Percentiles rank a stretch among this genome's conserved stretches.
phyloP scores from a whole-genome alignment of 2,113 vertebrate species.

The Dolichallabes microphthalmus region DNA sequence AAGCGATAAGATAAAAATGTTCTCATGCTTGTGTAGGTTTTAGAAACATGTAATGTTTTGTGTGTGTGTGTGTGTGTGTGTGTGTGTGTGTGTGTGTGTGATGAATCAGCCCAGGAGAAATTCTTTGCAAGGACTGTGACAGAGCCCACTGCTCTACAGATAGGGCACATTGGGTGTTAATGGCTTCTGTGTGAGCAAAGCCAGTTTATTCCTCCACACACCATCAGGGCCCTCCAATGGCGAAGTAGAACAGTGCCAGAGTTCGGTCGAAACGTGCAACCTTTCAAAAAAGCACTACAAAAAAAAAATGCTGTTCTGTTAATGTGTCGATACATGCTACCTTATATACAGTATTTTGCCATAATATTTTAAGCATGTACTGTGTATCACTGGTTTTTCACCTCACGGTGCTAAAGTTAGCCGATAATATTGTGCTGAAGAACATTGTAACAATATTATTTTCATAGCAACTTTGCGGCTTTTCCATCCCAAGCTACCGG shows the following conservation, averaged over 20 bases:
- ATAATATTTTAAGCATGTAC: too few species aligned
- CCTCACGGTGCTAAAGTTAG: too few species aligned
- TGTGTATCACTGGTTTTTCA: too few species aligned
- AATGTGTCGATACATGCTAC: too few species aligned
- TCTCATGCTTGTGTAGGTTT: not conserved
- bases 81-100: slow-evolving; percentile 17
- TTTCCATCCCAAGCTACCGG: too few species aligned
- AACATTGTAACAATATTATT: too few species aligned
- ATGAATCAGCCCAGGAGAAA: slow-evolving; percentile 22
- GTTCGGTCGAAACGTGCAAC: too few species aligned
- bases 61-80: slow-evolving; percentile 9
- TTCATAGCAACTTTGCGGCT: too few species aligned
- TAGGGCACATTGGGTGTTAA: slow-evolving; percentile 62
- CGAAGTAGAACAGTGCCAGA: slow-evolving; percentile 35
- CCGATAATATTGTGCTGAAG: too few species aligned
- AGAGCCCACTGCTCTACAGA: slow-evolving; percentile 57
- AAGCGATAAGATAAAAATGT: not conserved
- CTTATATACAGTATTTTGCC: too few species aligned
- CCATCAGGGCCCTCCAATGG: slow-evolving; percentile 49
- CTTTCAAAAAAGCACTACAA: too few species aligned
- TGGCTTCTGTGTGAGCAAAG: slow-evolving; percentile 60
- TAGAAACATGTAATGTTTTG: not conserved
- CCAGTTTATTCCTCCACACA: slow-evolving; percentile 56
- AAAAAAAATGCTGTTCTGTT: too few species aligned
- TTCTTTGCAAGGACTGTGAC: slow-evolving; percentile 50